These are phyloP conservation scores for Drosophila miranda DNA, from an alignment of 1,140 invertebrate species.

Conservation along the genomic window DNA sequence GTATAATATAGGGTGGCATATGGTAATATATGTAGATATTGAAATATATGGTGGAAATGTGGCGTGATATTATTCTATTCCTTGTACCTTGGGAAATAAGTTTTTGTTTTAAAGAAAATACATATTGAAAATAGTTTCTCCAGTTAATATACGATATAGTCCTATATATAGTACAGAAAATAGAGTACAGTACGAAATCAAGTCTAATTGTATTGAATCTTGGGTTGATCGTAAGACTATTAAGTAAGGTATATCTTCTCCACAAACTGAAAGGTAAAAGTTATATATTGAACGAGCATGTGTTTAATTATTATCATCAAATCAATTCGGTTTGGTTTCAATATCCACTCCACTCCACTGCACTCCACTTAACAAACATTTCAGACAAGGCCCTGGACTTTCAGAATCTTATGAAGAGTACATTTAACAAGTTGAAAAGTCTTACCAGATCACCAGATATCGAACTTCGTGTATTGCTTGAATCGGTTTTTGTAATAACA, in stretches of 20 bases:
- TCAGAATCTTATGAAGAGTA: conserved; percentile 6
- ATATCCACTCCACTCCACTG: not conserved
- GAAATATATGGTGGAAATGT: not conserved
- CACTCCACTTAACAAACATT: too few relatives aligned
- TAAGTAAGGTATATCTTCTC: conserved; percentile 14
- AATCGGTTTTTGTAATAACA: conserved; percentile 23
- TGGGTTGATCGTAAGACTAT: conserved; percentile 7
- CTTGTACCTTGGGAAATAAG: conserved; percentile 5
- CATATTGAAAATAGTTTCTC: conserved; percentile 10
- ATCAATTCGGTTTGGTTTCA: not conserved
- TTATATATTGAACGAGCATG: too few relatives aligned
- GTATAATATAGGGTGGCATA: conserved; percentile 25
- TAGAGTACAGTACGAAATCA: conserved; percentile 3
- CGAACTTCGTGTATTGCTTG: conserved; percentile 24
- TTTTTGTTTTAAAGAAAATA: conserved; percentile 19
- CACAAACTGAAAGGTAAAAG: conserved; percentile 36
- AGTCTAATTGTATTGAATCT: conserved; percentile 3
- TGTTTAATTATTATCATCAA: conserved; percentile 22
- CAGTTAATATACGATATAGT: not conserved
- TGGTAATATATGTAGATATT: conserved; percentile 35
- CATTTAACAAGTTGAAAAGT: conserved; percentile 37
- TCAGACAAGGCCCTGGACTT: conserved; percentile 1
- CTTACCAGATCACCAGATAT: conserved; percentile 69
- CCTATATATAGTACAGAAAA: conserved; percentile 11
- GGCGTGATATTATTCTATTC: conserved; percentile 17